A percentile compares a stretch with the other conserved stretches of the same genome.
These are phyloP conservation scores for Platichthys flesus DNA, from an alignment of 2,113 vertebrate species.

Conservation along the genomic window DNA sequence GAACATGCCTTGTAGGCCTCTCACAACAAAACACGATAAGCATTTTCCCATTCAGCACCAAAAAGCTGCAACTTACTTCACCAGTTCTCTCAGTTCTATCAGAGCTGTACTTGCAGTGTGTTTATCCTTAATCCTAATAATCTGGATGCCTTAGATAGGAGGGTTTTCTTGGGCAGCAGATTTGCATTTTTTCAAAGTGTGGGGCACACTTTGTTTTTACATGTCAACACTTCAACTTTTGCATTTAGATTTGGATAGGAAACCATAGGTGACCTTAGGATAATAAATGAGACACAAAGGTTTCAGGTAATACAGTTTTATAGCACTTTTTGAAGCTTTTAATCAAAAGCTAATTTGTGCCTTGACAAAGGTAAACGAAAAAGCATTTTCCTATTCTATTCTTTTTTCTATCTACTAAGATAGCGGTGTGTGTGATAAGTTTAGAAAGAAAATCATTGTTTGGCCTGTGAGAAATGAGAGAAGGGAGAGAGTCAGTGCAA, in stretches of 20 bases:
- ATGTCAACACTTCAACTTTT: slow-evolving; percentile 17
- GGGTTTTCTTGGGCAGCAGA: not conserved
- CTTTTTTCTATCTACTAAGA: not conserved
- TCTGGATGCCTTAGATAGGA: not conserved
- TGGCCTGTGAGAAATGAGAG: slow-evolving; percentile 36
- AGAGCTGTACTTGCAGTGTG: not conserved
- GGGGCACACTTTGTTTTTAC: not conserved
- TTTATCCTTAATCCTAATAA: not conserved
- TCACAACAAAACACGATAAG: not conserved
- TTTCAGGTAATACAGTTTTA: not conserved
- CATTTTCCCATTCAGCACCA: slow-evolving; percentile 7
- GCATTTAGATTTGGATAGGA: slow-evolving; percentile 46
- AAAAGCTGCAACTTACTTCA: not conserved
- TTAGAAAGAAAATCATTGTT: slow-evolving; percentile 25
- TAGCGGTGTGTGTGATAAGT: not conserved
- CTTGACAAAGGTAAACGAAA: too few species aligned
- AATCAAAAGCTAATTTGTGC: not conserved
- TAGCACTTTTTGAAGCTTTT: not conserved
- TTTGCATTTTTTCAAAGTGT: not conserved
- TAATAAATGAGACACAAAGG: not conserved
- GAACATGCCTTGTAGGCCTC: slow-evolving; percentile 8
- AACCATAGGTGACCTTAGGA: slow-evolving; percentile 1
- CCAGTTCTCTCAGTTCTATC: not conserved
- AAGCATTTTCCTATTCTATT: not conserved
- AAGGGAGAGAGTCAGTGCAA: slow-evolving; percentile 3